Conservation (phyloP, 2,888 invertebrate genomes). For the Vanessa cardui region DNA sequence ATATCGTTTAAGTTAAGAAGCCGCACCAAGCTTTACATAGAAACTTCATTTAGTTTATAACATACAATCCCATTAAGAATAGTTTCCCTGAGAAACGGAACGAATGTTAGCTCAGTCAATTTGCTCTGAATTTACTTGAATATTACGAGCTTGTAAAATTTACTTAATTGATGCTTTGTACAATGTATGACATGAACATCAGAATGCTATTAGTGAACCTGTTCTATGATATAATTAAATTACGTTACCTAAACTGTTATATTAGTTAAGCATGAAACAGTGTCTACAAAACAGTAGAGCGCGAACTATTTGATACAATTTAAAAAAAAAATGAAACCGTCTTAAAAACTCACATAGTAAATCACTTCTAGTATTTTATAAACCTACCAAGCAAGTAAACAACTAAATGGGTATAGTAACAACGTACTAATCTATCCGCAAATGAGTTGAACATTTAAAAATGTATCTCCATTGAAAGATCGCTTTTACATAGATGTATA, state of each 20-base stretch:
- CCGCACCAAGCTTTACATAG: conserved; percentile 46
- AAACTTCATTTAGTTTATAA: conserved; percentile 54
- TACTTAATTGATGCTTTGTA: conserved; percentile 15
- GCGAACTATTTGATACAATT: background rate
- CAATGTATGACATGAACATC: conserved; percentile 22
- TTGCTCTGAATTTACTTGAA: conserved; percentile 7
- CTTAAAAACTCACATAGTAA: too few species aligned
- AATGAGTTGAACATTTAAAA: too few species aligned
- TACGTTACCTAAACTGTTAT: conserved; percentile 1
- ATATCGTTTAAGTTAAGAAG: conserved; percentile 53
- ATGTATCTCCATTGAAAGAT: too few species aligned
- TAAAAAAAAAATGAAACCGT: too few species aligned
- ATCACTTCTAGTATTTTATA: too few species aligned
- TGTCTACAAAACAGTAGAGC: background rate
- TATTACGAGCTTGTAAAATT: conserved; percentile 15
- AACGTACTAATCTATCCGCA: too few species aligned
- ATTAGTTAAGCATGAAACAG: background rate
- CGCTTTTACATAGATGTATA: too few species aligned
- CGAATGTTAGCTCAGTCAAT: conserved; percentile 11
- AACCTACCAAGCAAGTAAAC: too few species aligned
- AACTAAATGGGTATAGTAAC: too few species aligned
- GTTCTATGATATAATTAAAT: conserved; percentile 12
- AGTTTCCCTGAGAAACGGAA: conserved; percentile 6
- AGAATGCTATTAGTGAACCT: conserved; percentile 26
- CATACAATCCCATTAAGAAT: conserved; percentile 44